phyloP scores from a whole-genome alignment of 1,140 invertebrate genomes.

The Caenorhabditis elegans region WBcel235 BX284606.5:15227001-15227500 shows the following conservation, averaged over 20 bases:
- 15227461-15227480: slow-evolving; percentile 13
- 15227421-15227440: slow-evolving; percentile 20
- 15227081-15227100: not conserved
- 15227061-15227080: not conserved
- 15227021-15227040: slow-evolving; percentile 2
- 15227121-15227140: slow-evolving; percentile 11
- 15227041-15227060: not conserved
- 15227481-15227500: not conserved
- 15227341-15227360: slow-evolving; percentile 18
- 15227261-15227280: not conserved
- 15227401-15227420: slow-evolving; percentile 4
- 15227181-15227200: not conserved
- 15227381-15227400: not conserved
- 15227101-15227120: slow-evolving; percentile 17
- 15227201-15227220: slow-evolving; percentile 14
- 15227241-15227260: slow-evolving; percentile 3
- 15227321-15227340: slow-evolving; percentile 3
- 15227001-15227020: not conserved
- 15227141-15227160: not conserved
- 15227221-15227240: slow-evolving; percentile 13
- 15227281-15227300: slow-evolving; percentile 9
- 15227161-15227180: not conserved
- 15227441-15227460: not conserved
- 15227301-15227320: not conserved
- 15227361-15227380: not conserved